Evolutionary conservation across 2,113 vertebrate genomes (phyloP).

Genomic region (Eurypyga helias): DNA sequence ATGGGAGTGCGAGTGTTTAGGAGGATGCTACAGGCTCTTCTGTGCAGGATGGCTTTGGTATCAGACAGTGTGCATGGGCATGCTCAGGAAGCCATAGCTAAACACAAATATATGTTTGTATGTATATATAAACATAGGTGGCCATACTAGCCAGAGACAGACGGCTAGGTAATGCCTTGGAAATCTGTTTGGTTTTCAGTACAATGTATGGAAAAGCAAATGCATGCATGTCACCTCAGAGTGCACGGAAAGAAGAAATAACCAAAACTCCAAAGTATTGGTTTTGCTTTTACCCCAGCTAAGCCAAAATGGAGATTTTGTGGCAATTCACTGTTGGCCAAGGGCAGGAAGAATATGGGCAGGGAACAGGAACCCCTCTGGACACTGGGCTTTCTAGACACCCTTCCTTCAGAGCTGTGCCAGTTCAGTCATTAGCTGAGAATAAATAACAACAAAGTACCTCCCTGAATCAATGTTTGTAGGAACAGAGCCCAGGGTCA

Average conservation of each 20-base stretch:
- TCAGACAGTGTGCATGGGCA: rapidly evolving
- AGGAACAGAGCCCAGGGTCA: constrained; percentile 21
- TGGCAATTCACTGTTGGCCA: not conserved
- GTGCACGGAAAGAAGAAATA: rapidly evolving
- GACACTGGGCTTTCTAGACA: constrained; percentile 23
- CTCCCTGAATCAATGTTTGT: constrained; percentile 38
- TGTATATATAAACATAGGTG: not conserved
- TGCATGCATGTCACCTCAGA: rapidly evolving
- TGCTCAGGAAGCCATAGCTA: not conserved
- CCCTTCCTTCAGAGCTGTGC: constrained; percentile 23
- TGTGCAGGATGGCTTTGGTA: not conserved
- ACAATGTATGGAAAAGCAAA: not conserved
- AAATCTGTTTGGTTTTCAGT: not conserved
- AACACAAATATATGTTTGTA: not conserved
- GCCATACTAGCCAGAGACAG: not conserved
- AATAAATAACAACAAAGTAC: constrained; percentile 47
- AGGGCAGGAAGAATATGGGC: not conserved
- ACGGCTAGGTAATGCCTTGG: not conserved
- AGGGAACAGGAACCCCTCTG: not conserved
- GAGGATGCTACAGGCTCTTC: not conserved
- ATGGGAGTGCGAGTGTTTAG: rapidly evolving
- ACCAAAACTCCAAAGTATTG: too few relatives aligned
- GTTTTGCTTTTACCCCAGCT: not conserved
- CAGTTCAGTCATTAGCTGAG: not conserved
- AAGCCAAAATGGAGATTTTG: not conserved